These are phyloP conservation scores for Dicyrtoma fusca DNA, from an alignment of 2,888 invertebrate species.

Conservation along the genomic window DNA sequence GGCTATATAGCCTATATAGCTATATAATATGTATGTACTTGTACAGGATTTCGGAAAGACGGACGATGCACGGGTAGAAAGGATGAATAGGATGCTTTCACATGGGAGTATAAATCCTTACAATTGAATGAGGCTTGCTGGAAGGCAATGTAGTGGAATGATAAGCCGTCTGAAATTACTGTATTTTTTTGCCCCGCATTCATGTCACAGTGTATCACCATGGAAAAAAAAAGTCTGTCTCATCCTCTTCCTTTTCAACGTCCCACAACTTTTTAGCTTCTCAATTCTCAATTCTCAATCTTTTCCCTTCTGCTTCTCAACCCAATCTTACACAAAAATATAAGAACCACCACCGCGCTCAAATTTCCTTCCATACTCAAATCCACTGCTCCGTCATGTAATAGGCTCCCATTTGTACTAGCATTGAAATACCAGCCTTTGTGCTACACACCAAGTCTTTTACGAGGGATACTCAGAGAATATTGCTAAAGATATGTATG, in stretches of 20 bases:
- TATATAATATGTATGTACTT: not conserved
- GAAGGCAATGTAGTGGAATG: constrained; percentile 36
- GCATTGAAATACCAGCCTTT: too few species aligned
- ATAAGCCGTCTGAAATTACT: constrained; percentile 32
- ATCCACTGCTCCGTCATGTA: too few species aligned
- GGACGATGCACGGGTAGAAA: not conserved
- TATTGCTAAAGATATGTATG: too few species aligned
- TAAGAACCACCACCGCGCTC: not conserved
- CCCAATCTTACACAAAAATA: not conserved
- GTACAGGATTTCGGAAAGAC: not conserved
- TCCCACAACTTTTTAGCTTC: not conserved
- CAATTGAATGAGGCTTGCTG: constrained; percentile 36
- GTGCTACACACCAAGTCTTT: too few species aligned
- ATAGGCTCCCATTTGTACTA: too few species aligned
- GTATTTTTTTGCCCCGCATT: constrained; percentile 19
- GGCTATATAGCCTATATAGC: too few species aligned
- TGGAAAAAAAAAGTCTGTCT: constrained; percentile 13
- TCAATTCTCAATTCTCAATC: constrained; percentile 9
- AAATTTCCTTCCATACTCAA: not conserved
- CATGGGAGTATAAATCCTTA: constrained; percentile 19
- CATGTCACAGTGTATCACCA: constrained; percentile 32
- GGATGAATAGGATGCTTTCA: not conserved
- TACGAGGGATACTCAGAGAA: too few species aligned
- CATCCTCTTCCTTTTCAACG: constrained; percentile 28
- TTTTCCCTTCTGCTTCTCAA: not conserved